Base-by-base conservation (phyloP, 2,113 vertebrate species). In the Andinoacara biseriatus region DNA sequence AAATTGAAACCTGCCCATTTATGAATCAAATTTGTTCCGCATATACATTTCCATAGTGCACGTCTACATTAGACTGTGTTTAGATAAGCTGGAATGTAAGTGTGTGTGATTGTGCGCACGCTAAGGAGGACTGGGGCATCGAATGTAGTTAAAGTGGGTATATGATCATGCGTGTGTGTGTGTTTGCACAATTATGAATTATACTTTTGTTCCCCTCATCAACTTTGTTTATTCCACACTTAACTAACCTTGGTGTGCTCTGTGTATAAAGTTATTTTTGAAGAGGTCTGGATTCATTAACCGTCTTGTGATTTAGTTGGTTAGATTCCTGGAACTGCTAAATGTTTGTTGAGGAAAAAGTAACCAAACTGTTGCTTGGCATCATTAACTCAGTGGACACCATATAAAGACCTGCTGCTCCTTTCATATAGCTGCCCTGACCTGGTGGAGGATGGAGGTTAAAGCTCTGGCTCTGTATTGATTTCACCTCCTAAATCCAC, bases 1-100 rank as follows among this genome's bases (percentile, higher is more conserved):
- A 94, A 94, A 93, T 93, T 91, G 91, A 95, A 95, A 94, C 92
- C 89, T 94, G 92, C 81, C 89, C 89, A 89, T 95, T 95, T 95
- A 94, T 93, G 92, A 95, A 94, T 94, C 85, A 88, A 88, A 95
- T 95, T 95, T 94, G 94, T 94, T 94, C 92, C 83, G 89, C 87
- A 14, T 94, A 91, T 92, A 89, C 90, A 88, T 93, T 94, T 92
- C 90, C 93, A 83, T 81, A 38, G 74, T 78, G 35, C 52, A 58
- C 46, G 79, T 86, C 86, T 83, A 85, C 65, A 83, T 81, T 85
- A 88, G 65, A 78, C 86, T 76, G 82, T 91, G 88, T 93, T 94
- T 93, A 89, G 82, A 91, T 86, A 84, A 83, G 78, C 49, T 26
- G 79, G 72, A 38, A 49, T 2, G n/a, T 40, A 29, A 65, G 33